Base-by-base conservation (phyloP, 2,888 invertebrate genomes). In the Neoascia interrupta region DNA sequence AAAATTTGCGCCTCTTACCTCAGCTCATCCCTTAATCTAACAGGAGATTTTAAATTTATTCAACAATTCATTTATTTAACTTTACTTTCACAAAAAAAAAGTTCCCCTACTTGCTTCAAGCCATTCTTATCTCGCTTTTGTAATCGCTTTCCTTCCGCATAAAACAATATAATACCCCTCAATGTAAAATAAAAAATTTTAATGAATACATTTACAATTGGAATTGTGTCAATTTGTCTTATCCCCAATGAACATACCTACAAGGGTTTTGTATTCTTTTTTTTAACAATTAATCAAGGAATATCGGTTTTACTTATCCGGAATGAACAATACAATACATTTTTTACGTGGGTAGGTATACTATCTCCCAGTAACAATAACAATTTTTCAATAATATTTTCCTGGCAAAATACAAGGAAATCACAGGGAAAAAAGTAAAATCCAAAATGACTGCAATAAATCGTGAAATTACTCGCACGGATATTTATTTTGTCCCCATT, bases 401-500 rank as follows among this genome's bases (percentile, higher is more conserved):
- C 26, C 45, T 56, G 51, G 23, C 13, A 43, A 47, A 37, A 61
- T 15, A 34, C 11, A 64, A 21, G 8, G 41, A 26, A 39, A 43
- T 26, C 26, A 56, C 2, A 53, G 43, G 53, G 26, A 0, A 28
- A 47, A 49, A 8, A 45, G 23, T 51, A 66, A 53, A 37, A 16
- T 13, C n/a, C 28, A 60, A 72, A 72, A 58, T 64, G 41, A 45
- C 53, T 39, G 72, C 54, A 76, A 76, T 76, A 76, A 76, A 76
- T 76, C 72, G 76, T 64, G 58, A 72, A 76, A 76, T 76, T 72
- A 72, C 76, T 76, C 76, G 56, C 72, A 64, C 51, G 51, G 64
- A 76, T 58, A 76, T 72, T 64, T 72, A 58, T 72, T 72, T 41
- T 63, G 16, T 56, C 23, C 37, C 19, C 37, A 10, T 19, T n/a